Base-by-base conservation (phyloP, 2,888 invertebrate species). In the Therioaphis trifolii region DNA sequence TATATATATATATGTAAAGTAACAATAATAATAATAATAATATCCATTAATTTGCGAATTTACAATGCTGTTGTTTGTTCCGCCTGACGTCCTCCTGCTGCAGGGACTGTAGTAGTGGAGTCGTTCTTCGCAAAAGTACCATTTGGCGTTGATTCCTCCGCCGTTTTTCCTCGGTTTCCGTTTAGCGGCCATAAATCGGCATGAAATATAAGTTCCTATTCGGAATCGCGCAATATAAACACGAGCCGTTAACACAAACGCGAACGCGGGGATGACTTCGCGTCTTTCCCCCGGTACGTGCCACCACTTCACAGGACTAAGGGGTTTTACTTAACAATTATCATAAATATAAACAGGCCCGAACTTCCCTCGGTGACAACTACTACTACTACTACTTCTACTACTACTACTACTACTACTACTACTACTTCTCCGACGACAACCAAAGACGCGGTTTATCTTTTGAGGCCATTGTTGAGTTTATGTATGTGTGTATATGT, bases 171-270 rank as follows among this genome's bases (percentile, higher is more conserved):
- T 63, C 72, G 61, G 74, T 82, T 82, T 82, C 82, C 82, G 82
- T 82, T 82, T 82, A 82, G 63, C 72, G 63, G 63, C 72, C 72
- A 82, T 82, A 82, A 82, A 82, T 82, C 82, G 82, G 72, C 72
- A 82, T 74, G 82, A 82, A 82, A 82, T 82, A 82, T 74, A 82
- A 74, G 82, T 82, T 82, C 82, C 82, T 82, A 72, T 82, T 82
- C 82, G 82, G 82, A 82, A 72, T 82, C 82, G 71, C 82, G 82
- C 82, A 82, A 74, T 82, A 82, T 80, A 80, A 80, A 80, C 82
- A 82, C 82, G 82, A 72, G 49, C 71, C 80, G 80, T 82, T 71
- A 82, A 82, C 74, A 82, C 46, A 58, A 71, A 71, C 80, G 61
- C 80, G 46, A 61, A 43, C 55, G 43, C 69, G 49, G 80, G 61